Base-by-base conservation (phyloP, 1,140 invertebrate species). In the Ceratosolen solmsi region DNA sequence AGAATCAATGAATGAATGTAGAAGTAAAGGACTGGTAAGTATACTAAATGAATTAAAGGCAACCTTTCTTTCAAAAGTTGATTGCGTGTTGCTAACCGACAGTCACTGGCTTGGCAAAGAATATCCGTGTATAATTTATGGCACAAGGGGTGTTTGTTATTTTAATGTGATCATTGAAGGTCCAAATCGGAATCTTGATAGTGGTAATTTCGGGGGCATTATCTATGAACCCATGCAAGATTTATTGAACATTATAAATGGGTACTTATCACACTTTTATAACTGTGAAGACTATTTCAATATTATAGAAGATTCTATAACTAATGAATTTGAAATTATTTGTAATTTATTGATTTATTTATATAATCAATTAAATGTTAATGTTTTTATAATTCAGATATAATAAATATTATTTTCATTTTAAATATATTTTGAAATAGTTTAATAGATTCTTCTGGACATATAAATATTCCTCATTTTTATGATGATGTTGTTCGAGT, bases 51-150 rank as follows among this genome's bases (percentile, higher is more conserved):
- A 93, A 13, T 83, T 94, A 15, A 87, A 94, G 15, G 82, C 87
- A 36, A 89, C 73, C 93, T 94, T 86, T 87, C 93, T 58, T 49
- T 91, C 85, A 38, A 90, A 90, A 83, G 92, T 94, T 2, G 94
- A 95, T 85, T 94, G 88, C 88, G 91, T 94, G 8, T 93, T 93
- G 84, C 94, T 95, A 74, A 94, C 93, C 51, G 94, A 95, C 86
- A 95, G 94, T 87, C 94, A 95, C 83, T 95, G 94, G 94, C 87
- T 95, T 5, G 94, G 94, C n/a, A 94, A 92, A 82, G 91, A 92
- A 20, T 94, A 93, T 85, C 94, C 94, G 0, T 95, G 94, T 84
- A 88, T 95, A 38, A 94, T 94, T 4, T 94, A 95, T 88, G 94
- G 94, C 15, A 91, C 94, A 9, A 90, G 94, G 83, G 94, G 94